phyloP scores from a whole-genome alignment of 2,797 vertebrate species.

The Halcyon smyrnensis region DNA sequence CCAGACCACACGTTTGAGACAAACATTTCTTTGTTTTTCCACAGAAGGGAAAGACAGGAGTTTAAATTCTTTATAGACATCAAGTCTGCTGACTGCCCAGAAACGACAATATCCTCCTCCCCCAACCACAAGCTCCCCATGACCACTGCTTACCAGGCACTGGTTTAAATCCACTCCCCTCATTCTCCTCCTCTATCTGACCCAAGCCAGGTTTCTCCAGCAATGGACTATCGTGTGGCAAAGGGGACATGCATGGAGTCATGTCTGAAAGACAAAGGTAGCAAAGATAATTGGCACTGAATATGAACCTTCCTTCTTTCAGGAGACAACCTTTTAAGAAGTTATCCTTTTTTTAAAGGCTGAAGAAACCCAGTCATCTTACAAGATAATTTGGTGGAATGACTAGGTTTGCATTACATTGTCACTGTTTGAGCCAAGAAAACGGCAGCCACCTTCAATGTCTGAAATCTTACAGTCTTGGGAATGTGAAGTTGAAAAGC shows the following conservation, averaged over 20 bases:
- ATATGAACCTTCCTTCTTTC: neutral
- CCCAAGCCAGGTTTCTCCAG: constrained; percentile 83
- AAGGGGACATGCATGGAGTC: constrained; percentile 92
- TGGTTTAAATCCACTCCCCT: constrained; percentile 81
- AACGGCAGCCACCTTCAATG: neutral
- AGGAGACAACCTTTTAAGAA: neutral
- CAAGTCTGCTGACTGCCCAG: neutral
- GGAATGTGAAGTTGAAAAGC: neutral
- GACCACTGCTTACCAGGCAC: constrained; percentile 82
- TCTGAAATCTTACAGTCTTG: neutral
- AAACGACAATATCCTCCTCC: neutral
- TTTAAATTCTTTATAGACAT: neutral
- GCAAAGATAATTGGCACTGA: neutral
- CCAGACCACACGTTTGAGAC: neutral
- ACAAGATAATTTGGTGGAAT: neutral
- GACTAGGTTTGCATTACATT: neutral
- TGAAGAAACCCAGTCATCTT: neutral
- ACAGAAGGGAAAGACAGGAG: neutral
- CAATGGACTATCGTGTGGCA: constrained; percentile 84
- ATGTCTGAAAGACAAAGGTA: constrained; percentile 82
- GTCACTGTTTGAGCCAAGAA: neutral
- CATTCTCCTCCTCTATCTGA: constrained; percentile 84
- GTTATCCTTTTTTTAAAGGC: neutral
- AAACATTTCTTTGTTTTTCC: neutral
- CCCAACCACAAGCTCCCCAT: neutral